Base-by-base conservation (phyloP, 92 coral and sea anemone genomes). In the Siderastrea siderea region DNA sequence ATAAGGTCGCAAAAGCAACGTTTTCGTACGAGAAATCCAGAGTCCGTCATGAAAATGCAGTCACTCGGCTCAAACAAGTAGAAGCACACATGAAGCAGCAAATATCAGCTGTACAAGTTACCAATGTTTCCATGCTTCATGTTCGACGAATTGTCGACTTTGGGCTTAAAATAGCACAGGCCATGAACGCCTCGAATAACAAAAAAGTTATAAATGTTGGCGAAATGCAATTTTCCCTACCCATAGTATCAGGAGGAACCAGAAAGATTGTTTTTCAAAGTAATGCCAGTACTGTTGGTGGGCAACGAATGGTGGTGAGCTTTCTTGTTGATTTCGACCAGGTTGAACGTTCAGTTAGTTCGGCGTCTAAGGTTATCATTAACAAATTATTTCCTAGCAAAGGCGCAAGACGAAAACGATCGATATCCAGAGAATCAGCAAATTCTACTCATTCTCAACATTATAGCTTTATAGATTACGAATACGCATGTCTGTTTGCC, bases 51-150 rank as follows among this genome's bases (percentile, higher is more conserved):
- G 51, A 44, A 26, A 44, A 6, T 6, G 81, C 81, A 6, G 67
- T 77, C 6, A 44, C 51, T 47, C 1, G 3, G 68, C 58, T 77
- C 3, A 58, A 44, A 2, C 60, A 77, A 43, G 52, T 77, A 46
- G 61, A 77, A 45, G 15, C 81, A 6, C 38, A 77, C 53, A 77
- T 63, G 15, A 49, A 77, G 67, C 81, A 59, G 62, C 19, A 52
- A 15, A 26, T 58, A 6, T 77, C 67, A 58, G 81, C 67, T 17
- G 81, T 77, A 55, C 67, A 77, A 15, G 58, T 77, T 44, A 49
- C 61, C 66, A 77, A 77, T 77, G 67, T 68, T 46, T 77, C 81
- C 38, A 77, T 77, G 54, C 49, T 77, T 45, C 81, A 55, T 59
- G 67, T 59, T 8, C 67, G 81, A 45, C 53, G 81, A 13, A 45